Base-by-base conservation (phyloP, 2,888 invertebrate species). In the Lycocerus yunnanus region DNA sequence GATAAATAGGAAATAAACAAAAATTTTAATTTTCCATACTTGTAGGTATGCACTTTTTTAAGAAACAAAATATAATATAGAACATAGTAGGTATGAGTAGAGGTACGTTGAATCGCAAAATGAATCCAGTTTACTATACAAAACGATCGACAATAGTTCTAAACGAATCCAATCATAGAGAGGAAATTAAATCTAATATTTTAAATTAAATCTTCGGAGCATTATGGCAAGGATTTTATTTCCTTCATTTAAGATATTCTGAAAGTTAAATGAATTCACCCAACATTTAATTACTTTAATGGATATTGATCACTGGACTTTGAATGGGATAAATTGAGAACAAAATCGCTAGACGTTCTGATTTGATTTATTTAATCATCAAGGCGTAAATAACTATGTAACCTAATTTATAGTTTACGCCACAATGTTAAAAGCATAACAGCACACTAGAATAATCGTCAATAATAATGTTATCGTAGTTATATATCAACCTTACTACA, bases 201-300 rank as follows among this genome's bases (percentile, higher is more conserved):
- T 76, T 79, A 79, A 80, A 80, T 78, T 71, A 78, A 78, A 77
- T 77, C 74, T 69, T 71, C 24, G 58, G 63, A 73, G 76, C 68
- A 77, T 73, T 75, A 75, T 71, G 71, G 72, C 68, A 70, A 75
- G 76, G 78, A 79, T 78, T 80, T 79, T 78, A 79, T 80, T 80
- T 80, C 79, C 78, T 79, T 77, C 79, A 79, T 79, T 80, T 79
- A 78, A 80, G 78, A 79, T 76, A 78, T 77, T 80, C 80, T 78
- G 67, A 73, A 79, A 80, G 79, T 79, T 79, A 77, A 78, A 81
- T 79, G 79, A 81, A 81, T 78, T 80, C 79, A 78, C 79, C 67
- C 77, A 77, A 74, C 77, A 77, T 81, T 80, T 80, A 80, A 81
- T 81, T 80, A 80, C 78, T 78, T 80, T 81, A 80, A 80, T 80